phyloP scores from a whole-genome alignment of 2,888 invertebrate species.

The Agrotis ipsilon region DNA sequence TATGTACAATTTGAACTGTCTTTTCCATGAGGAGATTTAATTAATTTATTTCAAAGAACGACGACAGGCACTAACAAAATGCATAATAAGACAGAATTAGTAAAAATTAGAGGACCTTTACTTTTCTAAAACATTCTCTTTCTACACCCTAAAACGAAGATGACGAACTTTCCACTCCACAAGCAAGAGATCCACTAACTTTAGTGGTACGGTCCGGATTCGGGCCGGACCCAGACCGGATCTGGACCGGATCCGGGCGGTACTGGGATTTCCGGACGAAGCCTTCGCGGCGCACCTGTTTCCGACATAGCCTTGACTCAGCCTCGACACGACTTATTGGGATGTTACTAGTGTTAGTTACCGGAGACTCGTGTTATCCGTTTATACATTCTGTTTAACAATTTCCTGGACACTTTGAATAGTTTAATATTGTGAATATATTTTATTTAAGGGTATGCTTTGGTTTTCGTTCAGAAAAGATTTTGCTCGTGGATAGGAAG shows the following conservation, averaged over 20 bases:
- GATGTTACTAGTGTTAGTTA: neutral
- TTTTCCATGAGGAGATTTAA: no score
- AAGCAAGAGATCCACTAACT: conserved; percentile 19
- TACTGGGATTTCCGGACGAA: conserved; percentile 64
- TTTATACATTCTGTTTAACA: conserved; percentile 2
- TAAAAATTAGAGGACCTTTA: neutral
- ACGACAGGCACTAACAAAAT: neutral
- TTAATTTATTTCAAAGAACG: no score
- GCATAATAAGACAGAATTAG: neutral
- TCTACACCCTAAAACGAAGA: neutral
- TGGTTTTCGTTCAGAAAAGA: no score
- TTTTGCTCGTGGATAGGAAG: no score
- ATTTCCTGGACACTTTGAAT: no score
- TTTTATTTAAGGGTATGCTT: no score
- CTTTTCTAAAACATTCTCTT: neutral
- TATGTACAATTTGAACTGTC: no score
- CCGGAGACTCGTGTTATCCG: neutral
- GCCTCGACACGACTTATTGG: conserved; percentile 23
- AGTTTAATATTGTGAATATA: neutral
- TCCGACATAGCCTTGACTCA: conserved; percentile 44
- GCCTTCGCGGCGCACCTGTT: conserved; percentile 49
- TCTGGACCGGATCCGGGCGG: conserved; percentile 36
- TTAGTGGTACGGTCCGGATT: conserved; percentile 28
- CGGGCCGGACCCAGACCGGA: conserved; percentile 33
- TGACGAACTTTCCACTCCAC: neutral